Evolutionary conservation across 2,888 invertebrate species (phyloP), one percentile per base, ranked within the genome.

Genomic region (Caenorhabditis sinica): DNA sequence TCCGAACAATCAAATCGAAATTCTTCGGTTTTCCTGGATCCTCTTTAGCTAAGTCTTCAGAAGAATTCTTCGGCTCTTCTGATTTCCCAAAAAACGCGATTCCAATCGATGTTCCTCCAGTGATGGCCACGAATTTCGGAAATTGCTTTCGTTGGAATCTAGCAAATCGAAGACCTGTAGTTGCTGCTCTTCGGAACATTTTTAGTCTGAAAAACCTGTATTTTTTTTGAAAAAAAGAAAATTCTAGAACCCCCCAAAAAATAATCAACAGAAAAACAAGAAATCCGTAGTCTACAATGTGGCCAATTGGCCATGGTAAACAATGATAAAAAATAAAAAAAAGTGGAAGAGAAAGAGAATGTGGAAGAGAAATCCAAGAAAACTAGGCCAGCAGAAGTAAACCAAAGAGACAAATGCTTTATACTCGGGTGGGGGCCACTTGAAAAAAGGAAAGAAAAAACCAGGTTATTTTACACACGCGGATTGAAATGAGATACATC

Each of bases 1-100:
- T 91, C 25, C 80, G 43, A 20, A 92, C 86, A n/a, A 90, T 82
- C 1, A 87, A 43, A 36, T 89, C 88, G 66, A 85, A 88, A 66
- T 90, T 90, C 36, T 83, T 85, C 6, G 87, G 88, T 60, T 81
- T 82, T 25, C 71, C 56, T 17, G 40, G 13, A 11, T 40, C 9
- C 2, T 40, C 40, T 6, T 2, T 11, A 6, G 6, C 13, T 2
- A 13, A 13, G 6, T 63, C 23, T 28, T 56, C 56, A 28, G 56
- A n/a, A 9, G 68, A 20, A n/a, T 80, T 61, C 20, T 53, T 58
- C 30, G 40, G 40, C 2, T 82, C 58, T 56, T 75, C 71, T 36
- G 40, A 17, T 45, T 76, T 75, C 13, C 77, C 45, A 33, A 85
- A 82, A 30, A 85, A 74, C n/a, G 82, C 51, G 33, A 82, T 40